Conservation (phyloP, 2,797 vertebrate genomes). For the Scomberomorus guttatus region DNA sequence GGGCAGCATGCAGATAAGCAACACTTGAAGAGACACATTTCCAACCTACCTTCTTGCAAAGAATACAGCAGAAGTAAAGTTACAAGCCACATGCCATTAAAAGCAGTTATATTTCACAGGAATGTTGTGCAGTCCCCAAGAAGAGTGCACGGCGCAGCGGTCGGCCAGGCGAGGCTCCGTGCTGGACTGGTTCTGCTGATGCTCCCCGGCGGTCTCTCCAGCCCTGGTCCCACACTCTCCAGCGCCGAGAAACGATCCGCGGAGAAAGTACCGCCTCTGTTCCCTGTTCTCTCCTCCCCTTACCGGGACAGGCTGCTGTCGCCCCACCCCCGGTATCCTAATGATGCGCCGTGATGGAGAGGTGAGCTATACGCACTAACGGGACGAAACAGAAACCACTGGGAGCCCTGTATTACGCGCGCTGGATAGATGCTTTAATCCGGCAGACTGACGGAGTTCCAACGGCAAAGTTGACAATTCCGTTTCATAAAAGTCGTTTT, state of each 20-base stretch:
- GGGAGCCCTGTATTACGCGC: slow-evolving; percentile 48
- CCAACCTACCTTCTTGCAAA: slow-evolving; percentile 93
- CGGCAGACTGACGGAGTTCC: not conserved
- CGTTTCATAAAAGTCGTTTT: not conserved
- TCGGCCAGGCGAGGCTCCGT: slow-evolving; percentile 89
- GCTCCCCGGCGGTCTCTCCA: slow-evolving; percentile 88
- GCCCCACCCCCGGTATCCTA: slow-evolving; percentile 85
- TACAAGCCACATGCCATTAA: slow-evolving; percentile 99
- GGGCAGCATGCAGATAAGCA: slow-evolving; percentile 59
- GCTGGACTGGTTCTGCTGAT: slow-evolving; percentile 86
- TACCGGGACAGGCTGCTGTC: slow-evolving; percentile 82
- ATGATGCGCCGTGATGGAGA: slow-evolving; percentile 78
- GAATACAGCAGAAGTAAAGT: slow-evolving; percentile 99
- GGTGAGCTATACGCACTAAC: slow-evolving; percentile 65
- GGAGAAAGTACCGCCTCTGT: slow-evolving; percentile 87
- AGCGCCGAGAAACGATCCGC: slow-evolving; percentile 84
- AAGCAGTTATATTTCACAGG: slow-evolving; percentile 93
- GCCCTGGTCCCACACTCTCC: slow-evolving; percentile 88
- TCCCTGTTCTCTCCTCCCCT: slow-evolving; percentile 84
- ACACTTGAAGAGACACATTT: slow-evolving; percentile 35
- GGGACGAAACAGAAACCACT: slow-evolving; percentile 34
- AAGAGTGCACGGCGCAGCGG: slow-evolving; percentile 88
- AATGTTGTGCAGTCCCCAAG: slow-evolving; percentile 91
- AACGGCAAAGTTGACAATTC: slow-evolving; percentile 14
- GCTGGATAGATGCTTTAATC: slow-evolving; percentile 15